Base-by-base conservation (phyloP, 2,888 invertebrate species). In the Labia minor region DNA sequence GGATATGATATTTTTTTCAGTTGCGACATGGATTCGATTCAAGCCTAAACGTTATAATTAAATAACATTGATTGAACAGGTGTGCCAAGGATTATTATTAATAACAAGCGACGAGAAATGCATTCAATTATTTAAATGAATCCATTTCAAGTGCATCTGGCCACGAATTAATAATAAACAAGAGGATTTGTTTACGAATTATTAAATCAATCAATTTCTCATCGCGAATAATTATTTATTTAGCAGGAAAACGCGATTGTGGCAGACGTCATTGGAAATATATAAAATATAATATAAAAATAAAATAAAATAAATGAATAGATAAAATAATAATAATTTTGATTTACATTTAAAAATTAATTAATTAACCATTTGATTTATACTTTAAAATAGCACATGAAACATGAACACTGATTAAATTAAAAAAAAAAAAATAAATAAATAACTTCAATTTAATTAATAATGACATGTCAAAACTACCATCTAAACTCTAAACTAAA, bases 21-120 rank as follows among this genome's bases (percentile, higher is more conserved):
- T 49, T 49, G n/a, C 49, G 49, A 49, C 49, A n/a, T 49, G 49
- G 49, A 49, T 49, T 49, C 14, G 14, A 49, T 49, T 49, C 3
- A 3, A 49, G 16, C 49, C 14, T 49, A 49, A 49, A 49, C 49
- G 49, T 49, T 49, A 49, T 49, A 49, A 49, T 49, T 49, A 49
- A 49, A 49, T 49, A 49, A 49, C 49, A 49, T 49, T 49, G 49
- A 49, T 49, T 49, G 49, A 49, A 49, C 49, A 49, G 49, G 49
- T 49, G 49, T 49, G n/a, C 49, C 14, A 26, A 49, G 14, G 49
- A 49, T 49, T 49, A 49, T 49, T 49, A 49, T 49, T 49, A 49
- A 49, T 49, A 49, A 49, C 49, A 49, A 6, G 49, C 49, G 16
- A 11, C 49, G n/a, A 16, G 49, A 16, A 49, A 49, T 49, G 49